These are phyloP conservation scores for Rhinichthys klamathensis DNA, from an alignment of 2,113 vertebrate species.

Conservation along the genomic window DNA sequence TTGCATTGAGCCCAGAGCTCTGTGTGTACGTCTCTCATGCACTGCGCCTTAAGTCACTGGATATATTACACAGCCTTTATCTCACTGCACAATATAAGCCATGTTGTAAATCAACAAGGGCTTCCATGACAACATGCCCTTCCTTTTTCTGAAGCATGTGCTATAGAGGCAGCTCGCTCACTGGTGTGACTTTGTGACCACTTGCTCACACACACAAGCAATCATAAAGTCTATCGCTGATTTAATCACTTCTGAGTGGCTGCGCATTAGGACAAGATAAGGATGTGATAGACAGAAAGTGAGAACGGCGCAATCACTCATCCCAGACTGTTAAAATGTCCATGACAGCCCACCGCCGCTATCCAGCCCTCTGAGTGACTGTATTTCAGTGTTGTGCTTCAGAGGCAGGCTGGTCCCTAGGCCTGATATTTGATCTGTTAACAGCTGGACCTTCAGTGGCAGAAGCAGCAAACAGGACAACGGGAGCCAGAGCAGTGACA, in stretches of 20 bases:
- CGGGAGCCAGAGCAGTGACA: neutral
- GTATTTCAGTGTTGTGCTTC: conserved; percentile 13
- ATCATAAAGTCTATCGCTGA: conserved; percentile 30
- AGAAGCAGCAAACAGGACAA: conserved; percentile 22
- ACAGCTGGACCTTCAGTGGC: conserved; percentile 32
- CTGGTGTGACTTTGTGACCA: neutral
- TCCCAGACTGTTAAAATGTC: conserved; percentile 6
- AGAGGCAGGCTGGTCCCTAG: conserved; percentile 11
- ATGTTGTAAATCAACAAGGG: conserved; percentile 25
- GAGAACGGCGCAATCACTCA: conserved; percentile 16
- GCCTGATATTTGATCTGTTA: conserved; percentile 28
- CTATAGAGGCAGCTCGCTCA: neutral
- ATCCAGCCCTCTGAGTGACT: conserved; percentile 17
- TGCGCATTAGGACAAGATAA: conserved; percentile 23
- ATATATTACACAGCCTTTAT: conserved; percentile 25
- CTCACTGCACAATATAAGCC: neutral
- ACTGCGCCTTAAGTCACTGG: neutral
- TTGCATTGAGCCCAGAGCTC: neutral
- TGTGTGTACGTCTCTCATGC: neutral
- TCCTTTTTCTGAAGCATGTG: conserved; percentile 1
- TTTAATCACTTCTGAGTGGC: conserved; percentile 24
- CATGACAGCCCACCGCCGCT: neutral
- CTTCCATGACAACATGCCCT: neutral
- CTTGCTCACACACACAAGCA: neutral
- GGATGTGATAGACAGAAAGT: neutral